Conservation (phyloP, 1,140 invertebrate species). For the Streblospio benedicti region DNA sequence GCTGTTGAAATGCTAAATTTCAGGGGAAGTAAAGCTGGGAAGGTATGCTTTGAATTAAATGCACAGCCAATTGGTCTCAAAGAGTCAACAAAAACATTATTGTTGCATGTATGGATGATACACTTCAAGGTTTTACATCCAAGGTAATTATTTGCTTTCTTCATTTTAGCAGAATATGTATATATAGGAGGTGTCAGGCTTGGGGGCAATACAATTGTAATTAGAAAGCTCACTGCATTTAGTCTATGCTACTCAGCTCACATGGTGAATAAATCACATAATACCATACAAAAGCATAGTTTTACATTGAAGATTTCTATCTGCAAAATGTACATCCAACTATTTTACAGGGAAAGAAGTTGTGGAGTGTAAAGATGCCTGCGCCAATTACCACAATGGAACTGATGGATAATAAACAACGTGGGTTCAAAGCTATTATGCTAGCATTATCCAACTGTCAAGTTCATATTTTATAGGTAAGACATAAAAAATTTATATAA, state of each 20-base stretch:
- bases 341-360: constrained; percentile 63
- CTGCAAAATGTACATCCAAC: constrained; percentile 14
- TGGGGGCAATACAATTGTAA: too few relatives aligned
- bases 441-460: constrained; percentile 55
- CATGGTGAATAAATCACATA: too few relatives aligned
- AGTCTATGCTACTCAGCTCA: too few relatives aligned
- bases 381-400: constrained; percentile 66
- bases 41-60: constrained; percentile 60
- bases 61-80: constrained; percentile 69
- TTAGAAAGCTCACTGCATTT: background rate
- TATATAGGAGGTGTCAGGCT: too few relatives aligned
- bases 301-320: background rate
- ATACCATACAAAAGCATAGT: too few relatives aligned
- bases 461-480: constrained; percentile 53
- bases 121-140: constrained; percentile 67
- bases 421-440: constrained; percentile 44
- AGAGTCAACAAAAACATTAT: constrained; percentile 66
- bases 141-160: too few relatives aligned
- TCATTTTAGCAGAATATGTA: too few relatives aligned
- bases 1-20: constrained; percentile 5
- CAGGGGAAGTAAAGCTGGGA: constrained; percentile 50
- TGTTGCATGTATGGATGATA: constrained; percentile 71
- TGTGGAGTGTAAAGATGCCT: constrained; percentile 67
- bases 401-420: constrained; percentile 64
- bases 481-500: background rate